Evolutionary conservation across 2,797 vertebrate genomes (phyloP), one percentile per base, ranked within the genome.

Genomic region (Lophius americanus): DNA sequence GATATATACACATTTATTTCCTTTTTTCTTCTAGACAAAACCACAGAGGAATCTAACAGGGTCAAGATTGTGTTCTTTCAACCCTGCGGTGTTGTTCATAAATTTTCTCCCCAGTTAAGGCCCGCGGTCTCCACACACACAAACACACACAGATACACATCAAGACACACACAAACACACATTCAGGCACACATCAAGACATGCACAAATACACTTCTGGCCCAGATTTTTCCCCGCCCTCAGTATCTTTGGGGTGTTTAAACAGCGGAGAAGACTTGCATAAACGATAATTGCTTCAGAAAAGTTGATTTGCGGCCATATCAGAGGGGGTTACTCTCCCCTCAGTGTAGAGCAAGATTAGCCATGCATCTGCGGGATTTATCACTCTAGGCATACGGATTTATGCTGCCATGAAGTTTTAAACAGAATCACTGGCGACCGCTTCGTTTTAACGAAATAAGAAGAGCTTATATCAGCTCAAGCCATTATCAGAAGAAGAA

Each of bases 261-360:
- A 88, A 75, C 55, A 79, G 65, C 84, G 79, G 70, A 83, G 70
- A 74, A 60, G 85, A 92, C 81, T 89, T 93, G 87, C 94, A 87
- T 91, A 93, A 92, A 93, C 91, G 86, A 89, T 94, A 93, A 95
- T 93, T 86, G 84, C 74, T 90, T 94, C 88, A 94, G 92, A 95
- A 92, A 94, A 89, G 92, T 88, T 93, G 91, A 94, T 94, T 91
- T 79, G 91, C 90, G 92, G 89, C 94, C 93, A 85, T 88, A 92
- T 91, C 88, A 91, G 64, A 80, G 71, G 89, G 93, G 85, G 86
- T 76, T 93, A 88, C 81, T 87, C 85, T 89, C 68, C 82, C 86
- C 85, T 93, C 87, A 92, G 93, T 91, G 92, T 89, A 92, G 85
- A 91, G 90, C 83, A 86, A 93, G 94, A 95, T 96, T 95, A 95